phyloP scores from a whole-genome alignment of 2,113 vertebrate genomes.

The Ptilorrhoa leucosticta region DNA sequence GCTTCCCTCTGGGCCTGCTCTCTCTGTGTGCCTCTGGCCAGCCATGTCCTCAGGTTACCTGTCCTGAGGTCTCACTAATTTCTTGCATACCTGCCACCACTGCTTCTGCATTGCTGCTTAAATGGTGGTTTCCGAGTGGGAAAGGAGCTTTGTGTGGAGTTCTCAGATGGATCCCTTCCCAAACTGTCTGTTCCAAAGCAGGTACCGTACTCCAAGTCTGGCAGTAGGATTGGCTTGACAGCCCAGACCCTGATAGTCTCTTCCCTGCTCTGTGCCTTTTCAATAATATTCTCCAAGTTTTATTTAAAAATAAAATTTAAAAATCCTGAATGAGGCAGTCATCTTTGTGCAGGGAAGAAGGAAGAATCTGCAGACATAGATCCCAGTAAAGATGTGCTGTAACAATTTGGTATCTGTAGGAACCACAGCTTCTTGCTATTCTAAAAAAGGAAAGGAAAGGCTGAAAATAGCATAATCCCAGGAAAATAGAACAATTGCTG shows the following conservation, averaged over 20 bases:
- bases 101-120: background rate
- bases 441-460: background rate
- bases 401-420: background rate
- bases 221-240: background rate
- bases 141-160: background rate
- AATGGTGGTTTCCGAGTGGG: background rate
- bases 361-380: background rate
- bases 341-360: background rate
- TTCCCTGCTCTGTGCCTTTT: background rate
- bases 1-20: background rate
- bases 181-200: background rate
- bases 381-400: background rate
- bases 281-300: background rate
- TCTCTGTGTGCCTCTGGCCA: background rate
- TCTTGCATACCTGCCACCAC: background rate
- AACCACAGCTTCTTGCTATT: background rate
- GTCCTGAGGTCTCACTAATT: background rate
- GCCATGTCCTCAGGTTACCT: background rate
- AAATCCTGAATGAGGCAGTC: background rate
- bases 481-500: conserved; percentile 25
- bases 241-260: background rate
- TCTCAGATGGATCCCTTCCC: background rate
- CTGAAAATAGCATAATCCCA: conserved; percentile 3
- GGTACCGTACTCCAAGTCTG: background rate
- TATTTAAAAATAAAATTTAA: background rate